Conservation (phyloP, 2,113 vertebrate genomes). For the Lanius ludovicianus region DNA sequence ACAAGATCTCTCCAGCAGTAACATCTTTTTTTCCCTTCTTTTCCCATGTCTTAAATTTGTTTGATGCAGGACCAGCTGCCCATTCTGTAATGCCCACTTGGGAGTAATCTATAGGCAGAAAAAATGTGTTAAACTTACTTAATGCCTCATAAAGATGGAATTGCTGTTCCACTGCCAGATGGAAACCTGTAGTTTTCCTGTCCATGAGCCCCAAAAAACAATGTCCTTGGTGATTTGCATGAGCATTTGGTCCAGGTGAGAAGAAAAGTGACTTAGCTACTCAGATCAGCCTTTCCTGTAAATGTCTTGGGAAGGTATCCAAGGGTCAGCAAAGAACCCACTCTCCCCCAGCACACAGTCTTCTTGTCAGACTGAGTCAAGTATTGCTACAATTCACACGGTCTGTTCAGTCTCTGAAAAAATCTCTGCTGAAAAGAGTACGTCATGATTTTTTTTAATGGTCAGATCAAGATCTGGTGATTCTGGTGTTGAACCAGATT, state of each 20-base stretch:
- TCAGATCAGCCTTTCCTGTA: not conserved
- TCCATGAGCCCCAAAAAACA: not conserved
- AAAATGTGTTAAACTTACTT: slow-evolving; percentile 50
- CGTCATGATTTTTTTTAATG: not conserved
- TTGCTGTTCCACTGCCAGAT: slow-evolving; percentile 15
- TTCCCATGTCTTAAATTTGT: not conserved
- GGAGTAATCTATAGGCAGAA: slow-evolving; percentile 30
- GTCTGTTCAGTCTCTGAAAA: not conserved
- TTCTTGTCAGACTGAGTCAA: not conserved
- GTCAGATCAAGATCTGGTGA: not conserved
- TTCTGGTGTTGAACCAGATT: not conserved
- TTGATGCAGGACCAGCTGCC: slow-evolving; percentile 14
- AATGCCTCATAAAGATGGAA: slow-evolving; percentile 43
- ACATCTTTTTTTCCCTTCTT: not conserved
- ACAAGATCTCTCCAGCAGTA: not conserved
- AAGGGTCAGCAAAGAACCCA: not conserved
- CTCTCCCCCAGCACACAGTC: not conserved
- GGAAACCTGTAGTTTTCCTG: slow-evolving; percentile 14
- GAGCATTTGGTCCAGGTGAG: not conserved
- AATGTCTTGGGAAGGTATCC: not conserved
- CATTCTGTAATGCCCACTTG: not conserved
- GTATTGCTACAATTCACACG: not conserved
- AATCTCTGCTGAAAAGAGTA: not conserved
- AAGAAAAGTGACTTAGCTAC: not conserved
- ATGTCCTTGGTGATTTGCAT: not conserved